Evolutionary conservation across 2,113 vertebrate genomes (phyloP).

Genomic region (Tachysurus fulvidraco): DNA sequence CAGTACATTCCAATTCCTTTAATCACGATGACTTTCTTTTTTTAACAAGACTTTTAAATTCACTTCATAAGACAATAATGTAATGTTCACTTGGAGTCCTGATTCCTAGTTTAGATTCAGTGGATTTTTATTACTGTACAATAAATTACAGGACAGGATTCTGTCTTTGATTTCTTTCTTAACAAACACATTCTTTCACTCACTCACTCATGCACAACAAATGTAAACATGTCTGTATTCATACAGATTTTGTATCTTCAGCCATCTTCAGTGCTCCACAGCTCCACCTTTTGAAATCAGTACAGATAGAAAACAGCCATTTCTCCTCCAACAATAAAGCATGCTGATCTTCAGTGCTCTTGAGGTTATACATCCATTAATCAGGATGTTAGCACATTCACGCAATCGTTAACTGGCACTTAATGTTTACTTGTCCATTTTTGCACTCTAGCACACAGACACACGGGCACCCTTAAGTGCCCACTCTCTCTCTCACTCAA

Average conservation of each 20-base stretch:
- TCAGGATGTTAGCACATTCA: conserved; percentile 1
- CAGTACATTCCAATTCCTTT: neutral
- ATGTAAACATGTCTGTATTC: conserved; percentile 36
- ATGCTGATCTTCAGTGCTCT: neutral
- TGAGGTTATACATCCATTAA: neutral
- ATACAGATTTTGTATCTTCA: neutral
- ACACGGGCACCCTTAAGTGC: neutral
- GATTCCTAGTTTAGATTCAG: conserved; percentile 1
- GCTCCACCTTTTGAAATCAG: neutral
- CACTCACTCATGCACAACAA: conserved; percentile 45
- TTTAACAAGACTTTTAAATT: neutral
- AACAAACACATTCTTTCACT: neutral
- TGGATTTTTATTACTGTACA: conserved; percentile 70
- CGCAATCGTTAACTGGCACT: neutral
- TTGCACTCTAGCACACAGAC: neutral
- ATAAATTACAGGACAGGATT: conserved; percentile 61
- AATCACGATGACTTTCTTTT: neutral
- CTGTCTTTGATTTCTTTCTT: no score
- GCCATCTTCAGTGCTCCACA: neutral
- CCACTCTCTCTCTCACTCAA: conserved; percentile 60
- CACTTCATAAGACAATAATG: neutral
- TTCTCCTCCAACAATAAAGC: neutral
- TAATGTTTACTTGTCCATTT: neutral
- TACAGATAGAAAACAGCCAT: neutral
- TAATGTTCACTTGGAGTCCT: neutral